These are phyloP conservation scores for Spodoptera exigua DNA, from an alignment of 2,888 invertebrate species.

Conservation along the genomic window DNA sequence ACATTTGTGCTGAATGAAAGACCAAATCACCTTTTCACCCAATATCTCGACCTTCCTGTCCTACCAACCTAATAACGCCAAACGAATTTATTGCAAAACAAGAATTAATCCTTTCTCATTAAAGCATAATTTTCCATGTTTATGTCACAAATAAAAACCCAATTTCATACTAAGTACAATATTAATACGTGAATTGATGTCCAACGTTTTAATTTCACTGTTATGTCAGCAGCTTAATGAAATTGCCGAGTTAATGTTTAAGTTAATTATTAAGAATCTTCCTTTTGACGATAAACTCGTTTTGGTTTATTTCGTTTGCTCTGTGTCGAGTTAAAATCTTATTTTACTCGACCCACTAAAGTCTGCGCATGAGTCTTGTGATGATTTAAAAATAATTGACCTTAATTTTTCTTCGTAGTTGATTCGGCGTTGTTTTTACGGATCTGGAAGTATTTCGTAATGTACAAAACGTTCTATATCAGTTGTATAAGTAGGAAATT, in stretches of 20 bases:
- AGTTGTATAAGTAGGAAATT: constrained; percentile 10
- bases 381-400: constrained; percentile 51
- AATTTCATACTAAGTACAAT: constrained; percentile 52
- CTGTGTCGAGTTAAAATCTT: constrained; percentile 36
- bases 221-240: constrained; percentile 61
- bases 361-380: constrained; percentile 21
- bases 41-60: constrained; percentile 2
- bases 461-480: constrained; percentile 17
- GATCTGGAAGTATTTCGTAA: constrained; percentile 27
- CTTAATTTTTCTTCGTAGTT: constrained; percentile 45
- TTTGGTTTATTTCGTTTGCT: constrained; percentile 39
- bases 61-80: constrained; percentile 25
- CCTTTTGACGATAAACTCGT: constrained; percentile 61
- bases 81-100: constrained; percentile 30
- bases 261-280: constrained; percentile 58
- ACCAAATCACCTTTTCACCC: not conserved
- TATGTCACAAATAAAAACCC: constrained; percentile 42
- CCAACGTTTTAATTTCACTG: constrained; percentile 59
- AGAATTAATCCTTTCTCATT: constrained; percentile 32
- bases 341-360: constrained; percentile 45
- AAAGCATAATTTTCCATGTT: constrained; percentile 49
- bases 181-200: constrained; percentile 59
- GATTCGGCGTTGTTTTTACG: constrained; percentile 39
- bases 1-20: no score
- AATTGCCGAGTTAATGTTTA: constrained; percentile 56